Evolutionary conservation across 2,888 invertebrate genomes (phyloP), one percentile per base, ranked within the genome.

Genomic region (Tribolium freemani): DNA sequence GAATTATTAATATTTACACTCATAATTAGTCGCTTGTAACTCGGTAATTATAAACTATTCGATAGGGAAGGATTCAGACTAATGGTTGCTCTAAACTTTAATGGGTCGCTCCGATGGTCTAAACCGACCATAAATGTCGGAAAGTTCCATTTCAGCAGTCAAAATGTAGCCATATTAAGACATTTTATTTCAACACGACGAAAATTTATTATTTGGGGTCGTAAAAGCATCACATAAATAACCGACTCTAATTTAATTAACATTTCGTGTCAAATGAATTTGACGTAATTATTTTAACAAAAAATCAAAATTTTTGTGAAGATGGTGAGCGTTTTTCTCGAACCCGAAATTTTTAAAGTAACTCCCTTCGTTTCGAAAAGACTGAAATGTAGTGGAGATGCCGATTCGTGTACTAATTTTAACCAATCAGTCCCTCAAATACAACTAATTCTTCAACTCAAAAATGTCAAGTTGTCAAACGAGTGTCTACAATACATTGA

Each of bases 1-100:
- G 60, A 61, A 48, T 61, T 61, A 61, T 61, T 61, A 61, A 61
- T 61, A 48, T 58, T 44, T 44, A 48, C 11, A 13, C 45, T 26
- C 26, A 26, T 45, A 58, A 58, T 58, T 58, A 58, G 45, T 45
- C 58, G 58, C 58, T 45, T 58, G 58, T 58, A 58, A 45, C 16
- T 58, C 44, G n/a, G 58, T 58, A 58, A 58, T 58, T 58, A 58
- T 10, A 44, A 56, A 11, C 16, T 58, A 45, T 58, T 58, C 20
- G 45, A 21, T 44, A 58, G 51, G 6, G 56, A 16, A 8, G 21
- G 53, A 56, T 56, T 56, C 21, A 56, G 38, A 9, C 58, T 11
- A 26, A 26, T 26, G 31, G n/a, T 48, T 48, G 26, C 16, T 16
- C 16, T 16, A 16, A 16, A 16, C 31, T 3, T 11, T 11, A 50